Evolutionary conservation across 2,797 vertebrate species (phyloP).

Genomic region (Alcedo atthis): DNA sequence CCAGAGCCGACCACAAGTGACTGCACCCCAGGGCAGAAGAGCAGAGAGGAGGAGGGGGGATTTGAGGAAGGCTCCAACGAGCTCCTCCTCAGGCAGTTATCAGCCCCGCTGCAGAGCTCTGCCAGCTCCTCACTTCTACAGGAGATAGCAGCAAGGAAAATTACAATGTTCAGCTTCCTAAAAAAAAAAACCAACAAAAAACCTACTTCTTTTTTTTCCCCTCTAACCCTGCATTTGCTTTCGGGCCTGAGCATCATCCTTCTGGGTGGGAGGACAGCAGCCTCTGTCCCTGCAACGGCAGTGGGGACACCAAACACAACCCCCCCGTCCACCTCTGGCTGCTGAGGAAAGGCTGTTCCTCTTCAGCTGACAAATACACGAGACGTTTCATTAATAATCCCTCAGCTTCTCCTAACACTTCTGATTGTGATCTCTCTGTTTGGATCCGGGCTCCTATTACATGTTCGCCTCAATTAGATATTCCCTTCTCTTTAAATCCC

Average conservation of each 20-base stretch:
- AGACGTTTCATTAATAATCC: constrained; percentile 55
- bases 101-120: accelerated
- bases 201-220: accelerated
- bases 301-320: not conserved
- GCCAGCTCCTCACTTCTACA: not conserved
- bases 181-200: not conserved
- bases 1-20: not conserved
- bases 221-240: not conserved
- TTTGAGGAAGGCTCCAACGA: not conserved
- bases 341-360: constrained; percentile 41
- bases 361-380: constrained; percentile 39
- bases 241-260: not conserved
- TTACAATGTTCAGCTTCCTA: not conserved
- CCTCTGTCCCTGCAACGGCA: not conserved
- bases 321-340: not conserved
- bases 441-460: constrained; percentile 47
- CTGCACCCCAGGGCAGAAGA: not conserved
- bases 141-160: not conserved
- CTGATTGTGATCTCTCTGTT: constrained; percentile 55
- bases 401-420: constrained; percentile 45
- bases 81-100: accelerated
- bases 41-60: not conserved
- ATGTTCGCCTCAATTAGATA: constrained; percentile 21
- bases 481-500: constrained; percentile 55
- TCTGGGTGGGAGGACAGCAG: not conserved